Percentiles rank a stretch among this genome's conserved stretches.
These are phyloP conservation scores for Actinopyga echinites DNA, from an alignment of 53 echinoderm and acorn worm species.

Conservation along the genomic window DNA sequence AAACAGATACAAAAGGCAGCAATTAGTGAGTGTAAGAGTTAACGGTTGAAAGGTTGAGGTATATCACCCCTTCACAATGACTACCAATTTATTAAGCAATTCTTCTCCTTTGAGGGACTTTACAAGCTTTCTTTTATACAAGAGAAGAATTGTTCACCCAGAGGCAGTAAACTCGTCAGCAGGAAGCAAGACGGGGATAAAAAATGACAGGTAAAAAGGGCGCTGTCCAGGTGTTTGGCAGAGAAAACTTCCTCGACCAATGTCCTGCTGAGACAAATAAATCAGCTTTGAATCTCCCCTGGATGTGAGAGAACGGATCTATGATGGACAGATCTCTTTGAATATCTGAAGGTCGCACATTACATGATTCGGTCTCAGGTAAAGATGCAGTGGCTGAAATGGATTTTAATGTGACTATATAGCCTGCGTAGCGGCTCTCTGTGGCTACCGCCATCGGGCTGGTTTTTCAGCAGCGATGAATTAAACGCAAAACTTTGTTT, in stretches of 20 bases:
- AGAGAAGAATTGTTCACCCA: constrained; percentile 1
- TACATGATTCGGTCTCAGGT: too few species aligned
- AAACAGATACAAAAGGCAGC: constrained; percentile 23
- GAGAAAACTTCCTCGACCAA: not conserved
- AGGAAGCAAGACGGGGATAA: not conserved
- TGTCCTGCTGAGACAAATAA: constrained; percentile 11
- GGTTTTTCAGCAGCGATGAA: too few species aligned
- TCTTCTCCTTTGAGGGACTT: constrained; percentile 10
- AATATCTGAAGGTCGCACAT: too few species aligned
- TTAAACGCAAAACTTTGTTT: too few species aligned
- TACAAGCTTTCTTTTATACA: not conserved
- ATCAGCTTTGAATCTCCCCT: not conserved
- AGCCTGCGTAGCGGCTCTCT: too few species aligned
- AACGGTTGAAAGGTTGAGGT: constrained; percentile 30
- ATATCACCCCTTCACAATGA: constrained; percentile 7
- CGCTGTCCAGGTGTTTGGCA: constrained; percentile 13
- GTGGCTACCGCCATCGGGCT: too few species aligned
- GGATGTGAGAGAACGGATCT: not conserved
- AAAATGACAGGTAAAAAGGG: constrained; percentile 7
- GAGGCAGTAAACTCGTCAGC: not conserved
- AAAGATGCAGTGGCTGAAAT: too few species aligned
- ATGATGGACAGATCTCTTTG: not conserved
- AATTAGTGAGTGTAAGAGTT: constrained; percentile 31
- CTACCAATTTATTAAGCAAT: constrained; percentile 35
- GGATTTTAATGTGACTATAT: too few species aligned